A percentile compares a stretch with the other conserved stretches of the same genome.
Conservation (phyloP, 2,888 invertebrate species). For the Neoaliturus tenellus region DNA sequence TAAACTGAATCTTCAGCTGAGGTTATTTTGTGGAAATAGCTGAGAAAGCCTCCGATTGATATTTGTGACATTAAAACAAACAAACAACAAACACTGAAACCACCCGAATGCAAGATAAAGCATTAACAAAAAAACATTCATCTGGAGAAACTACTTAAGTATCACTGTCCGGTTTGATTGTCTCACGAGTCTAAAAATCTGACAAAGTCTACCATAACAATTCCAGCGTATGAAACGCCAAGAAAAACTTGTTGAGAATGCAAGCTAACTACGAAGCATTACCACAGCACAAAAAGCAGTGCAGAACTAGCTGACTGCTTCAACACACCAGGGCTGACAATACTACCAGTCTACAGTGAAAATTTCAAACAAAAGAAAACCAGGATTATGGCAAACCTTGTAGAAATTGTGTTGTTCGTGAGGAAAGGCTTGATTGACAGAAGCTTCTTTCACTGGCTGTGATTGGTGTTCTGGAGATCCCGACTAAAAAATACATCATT, state of each 20-base stretch:
- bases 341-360: background rate
- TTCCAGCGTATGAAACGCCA: background rate
- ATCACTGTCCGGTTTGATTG: no score
- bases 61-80: no score
- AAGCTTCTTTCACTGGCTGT: slow-evolving; percentile 46
- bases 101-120: no score
- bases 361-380: background rate
- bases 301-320: background rate
- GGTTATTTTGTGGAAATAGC: no score
- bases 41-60: no score
- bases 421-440: slow-evolving; percentile 48
- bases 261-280: background rate
- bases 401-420: slow-evolving; percentile 58
- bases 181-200: slow-evolving; percentile 44
- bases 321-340: background rate
- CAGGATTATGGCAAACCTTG: slow-evolving; percentile 43
- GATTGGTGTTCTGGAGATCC: slow-evolving; percentile 55
- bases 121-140: no score
- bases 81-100: no score
- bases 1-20: no score
- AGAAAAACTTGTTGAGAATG: background rate
- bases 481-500: slow-evolving; percentile 38
- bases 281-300: background rate
- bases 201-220: slow-evolving; percentile 31
- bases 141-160: no score